Evolutionary conservation across 2,888 invertebrate genomes (phyloP).

Genomic region (Nomada fabriciana): DNA sequence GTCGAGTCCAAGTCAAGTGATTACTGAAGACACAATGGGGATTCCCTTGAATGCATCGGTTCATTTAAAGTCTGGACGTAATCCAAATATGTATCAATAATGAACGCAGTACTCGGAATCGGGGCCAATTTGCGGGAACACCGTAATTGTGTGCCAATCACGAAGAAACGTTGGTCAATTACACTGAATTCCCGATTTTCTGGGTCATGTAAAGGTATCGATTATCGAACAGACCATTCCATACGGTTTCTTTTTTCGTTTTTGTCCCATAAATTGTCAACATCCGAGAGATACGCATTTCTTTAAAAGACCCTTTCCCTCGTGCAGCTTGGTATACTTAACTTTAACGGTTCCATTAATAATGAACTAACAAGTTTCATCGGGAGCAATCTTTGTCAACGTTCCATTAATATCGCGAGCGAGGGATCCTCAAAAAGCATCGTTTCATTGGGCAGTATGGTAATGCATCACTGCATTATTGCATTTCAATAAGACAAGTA

Average conservation of each 20-base stretch:
- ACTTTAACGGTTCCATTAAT: no score
- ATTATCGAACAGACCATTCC: constrained; percentile 6
- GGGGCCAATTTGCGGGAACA: constrained; percentile 43
- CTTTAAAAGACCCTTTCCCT: no score
- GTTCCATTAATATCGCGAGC: no score
- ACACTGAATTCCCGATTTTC: constrained; percentile 44
- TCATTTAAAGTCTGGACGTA: constrained; percentile 19
- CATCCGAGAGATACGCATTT: no score
- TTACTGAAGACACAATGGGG: neutral
- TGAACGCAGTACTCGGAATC: constrained; percentile 28
- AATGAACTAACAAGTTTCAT: no score
- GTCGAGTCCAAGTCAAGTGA: neutral
- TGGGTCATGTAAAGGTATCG: constrained; percentile 44
- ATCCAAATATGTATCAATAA: constrained; percentile 51
- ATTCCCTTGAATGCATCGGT: neutral
- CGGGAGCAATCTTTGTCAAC: no score
- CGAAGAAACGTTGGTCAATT: constrained; percentile 47
- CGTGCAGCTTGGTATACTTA: no score
- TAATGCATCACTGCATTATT: no score
- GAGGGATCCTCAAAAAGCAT: neutral
- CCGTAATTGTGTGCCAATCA: constrained; percentile 62
- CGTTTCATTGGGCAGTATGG: neutral
- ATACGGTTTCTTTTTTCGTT: neutral
- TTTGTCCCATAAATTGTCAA: no score
- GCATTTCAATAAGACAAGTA: constrained; percentile 11